Conservation (phyloP, 2,797 vertebrate genomes). For the Apogon hyalosoma region DNA sequence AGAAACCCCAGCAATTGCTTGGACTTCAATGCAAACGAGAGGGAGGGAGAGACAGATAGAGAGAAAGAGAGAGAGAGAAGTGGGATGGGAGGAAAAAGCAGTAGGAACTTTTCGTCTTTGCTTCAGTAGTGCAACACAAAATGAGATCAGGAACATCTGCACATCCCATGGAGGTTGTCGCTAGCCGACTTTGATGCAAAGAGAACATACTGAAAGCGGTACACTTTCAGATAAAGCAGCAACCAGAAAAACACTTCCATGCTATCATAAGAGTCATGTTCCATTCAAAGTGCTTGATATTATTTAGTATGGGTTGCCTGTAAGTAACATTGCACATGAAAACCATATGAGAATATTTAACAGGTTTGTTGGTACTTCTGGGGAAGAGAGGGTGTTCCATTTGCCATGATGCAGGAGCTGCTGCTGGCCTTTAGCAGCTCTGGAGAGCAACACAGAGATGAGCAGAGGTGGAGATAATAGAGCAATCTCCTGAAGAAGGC, state of each 20-base stretch:
- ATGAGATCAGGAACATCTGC: conserved; percentile 69
- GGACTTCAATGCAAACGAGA: conserved; percentile 79
- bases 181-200: conserved; percentile 70
- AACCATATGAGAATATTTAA: conserved; percentile 16
- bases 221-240: conserved; percentile 58
- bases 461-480: conserved; percentile 27
- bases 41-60: conserved; percentile 39
- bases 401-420: conserved; percentile 1
- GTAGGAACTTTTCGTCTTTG: conserved; percentile 54
- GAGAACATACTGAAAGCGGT: conserved; percentile 58
- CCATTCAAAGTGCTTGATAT: conserved; percentile 47
- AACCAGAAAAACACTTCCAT: conserved; percentile 33
- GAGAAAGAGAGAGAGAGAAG: conserved; percentile 30
- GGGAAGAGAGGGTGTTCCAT: conserved; percentile 7
- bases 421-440: conserved; percentile 14
- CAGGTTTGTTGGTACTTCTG: conserved; percentile 4
- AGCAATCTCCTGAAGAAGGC: conserved; percentile 27
- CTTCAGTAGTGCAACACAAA: conserved; percentile 57
- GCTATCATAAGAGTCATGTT: conserved; percentile 50
- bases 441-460: conserved; percentile 25
- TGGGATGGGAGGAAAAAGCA: conserved; percentile 44
- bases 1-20: conserved; percentile 80
- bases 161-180: conserved; percentile 65
- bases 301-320: conserved; percentile 33
- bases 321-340: conserved; percentile 23